phyloP scores from a whole-genome alignment of 2,888 invertebrate species.

The Autographa gamma region DNA sequence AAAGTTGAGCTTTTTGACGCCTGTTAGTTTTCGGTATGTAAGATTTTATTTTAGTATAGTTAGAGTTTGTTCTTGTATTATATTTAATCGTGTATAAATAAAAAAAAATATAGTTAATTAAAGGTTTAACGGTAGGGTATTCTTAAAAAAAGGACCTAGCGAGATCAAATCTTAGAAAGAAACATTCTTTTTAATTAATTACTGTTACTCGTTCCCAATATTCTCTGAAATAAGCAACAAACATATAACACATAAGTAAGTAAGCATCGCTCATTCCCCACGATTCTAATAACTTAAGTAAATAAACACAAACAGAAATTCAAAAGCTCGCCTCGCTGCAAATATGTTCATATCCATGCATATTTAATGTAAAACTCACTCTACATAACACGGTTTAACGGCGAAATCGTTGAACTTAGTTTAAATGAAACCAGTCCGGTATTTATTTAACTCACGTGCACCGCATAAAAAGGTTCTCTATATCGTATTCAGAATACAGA shows the following conservation, averaged over 20 bases:
- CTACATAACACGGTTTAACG: conserved; percentile 15
- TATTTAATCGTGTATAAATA: no score
- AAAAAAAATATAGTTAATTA: no score
- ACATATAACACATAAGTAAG: not conserved
- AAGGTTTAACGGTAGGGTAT: no score
- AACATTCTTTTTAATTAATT: not conserved
- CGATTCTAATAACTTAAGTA: not conserved
- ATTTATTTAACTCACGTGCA: conserved; percentile 54
- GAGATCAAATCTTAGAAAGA: no score
- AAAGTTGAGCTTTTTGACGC: no score
- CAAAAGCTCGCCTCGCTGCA: not conserved
- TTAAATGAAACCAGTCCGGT: conserved; percentile 20
- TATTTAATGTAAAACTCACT: conserved; percentile 22
- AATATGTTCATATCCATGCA: conserved; percentile 31
- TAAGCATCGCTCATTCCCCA: not conserved
- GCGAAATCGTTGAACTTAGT: conserved; percentile 25
- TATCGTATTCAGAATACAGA: conserved; percentile 47
- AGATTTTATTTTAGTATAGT: no score
- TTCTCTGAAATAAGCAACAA: not conserved
- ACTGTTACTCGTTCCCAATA: not conserved
- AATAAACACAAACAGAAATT: conserved; percentile 11
- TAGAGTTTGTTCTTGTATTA: no score
- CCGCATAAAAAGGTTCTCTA: conserved; percentile 35
- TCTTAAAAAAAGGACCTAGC: no score
- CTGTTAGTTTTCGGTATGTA: no score